A percentile compares a stretch with the other conserved stretches of the same genome.
phyloP scores from a whole-genome alignment of 2,113 vertebrate species.

The Microtus pennsylvanicus region DNA sequence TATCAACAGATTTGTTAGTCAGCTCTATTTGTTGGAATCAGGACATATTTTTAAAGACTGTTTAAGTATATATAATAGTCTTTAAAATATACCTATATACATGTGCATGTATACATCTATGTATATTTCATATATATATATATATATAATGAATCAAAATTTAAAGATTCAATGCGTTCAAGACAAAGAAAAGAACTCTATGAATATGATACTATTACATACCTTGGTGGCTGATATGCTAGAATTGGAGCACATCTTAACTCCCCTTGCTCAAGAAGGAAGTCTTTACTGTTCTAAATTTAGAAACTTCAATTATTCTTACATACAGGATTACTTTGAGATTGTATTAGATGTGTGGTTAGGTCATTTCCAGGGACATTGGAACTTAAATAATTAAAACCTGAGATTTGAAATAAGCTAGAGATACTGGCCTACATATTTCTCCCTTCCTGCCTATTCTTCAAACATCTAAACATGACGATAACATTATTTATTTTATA shows the following conservation, averaged over 20 bases:
- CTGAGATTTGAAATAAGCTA: background rate
- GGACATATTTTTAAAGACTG: background rate
- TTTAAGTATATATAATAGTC: background rate
- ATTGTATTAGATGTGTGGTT: background rate
- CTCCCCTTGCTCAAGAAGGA: background rate
- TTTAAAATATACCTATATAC: background rate
- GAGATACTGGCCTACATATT: background rate
- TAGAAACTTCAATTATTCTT: slow-evolving; percentile 17
- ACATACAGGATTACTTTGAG: background rate
- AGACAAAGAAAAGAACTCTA: background rate
- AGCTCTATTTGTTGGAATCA: background rate
- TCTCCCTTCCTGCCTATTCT: background rate
- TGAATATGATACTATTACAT: background rate
- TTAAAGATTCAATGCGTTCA: background rate
- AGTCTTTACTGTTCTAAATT: background rate
- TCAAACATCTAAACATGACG: background rate
- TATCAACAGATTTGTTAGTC: background rate
- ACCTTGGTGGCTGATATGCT: background rate
- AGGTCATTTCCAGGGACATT: background rate
- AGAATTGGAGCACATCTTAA: background rate
- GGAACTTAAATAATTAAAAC: background rate
- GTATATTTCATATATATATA: background rate
- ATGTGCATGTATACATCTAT: background rate
- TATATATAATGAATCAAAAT: background rate
- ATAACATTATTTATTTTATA: background rate